Percentiles rank a stretch among this genome's conserved stretches.
phyloP scores from a whole-genome alignment of 2,797 vertebrate genomes.

The Ctenopoma kingsleyae region DNA sequence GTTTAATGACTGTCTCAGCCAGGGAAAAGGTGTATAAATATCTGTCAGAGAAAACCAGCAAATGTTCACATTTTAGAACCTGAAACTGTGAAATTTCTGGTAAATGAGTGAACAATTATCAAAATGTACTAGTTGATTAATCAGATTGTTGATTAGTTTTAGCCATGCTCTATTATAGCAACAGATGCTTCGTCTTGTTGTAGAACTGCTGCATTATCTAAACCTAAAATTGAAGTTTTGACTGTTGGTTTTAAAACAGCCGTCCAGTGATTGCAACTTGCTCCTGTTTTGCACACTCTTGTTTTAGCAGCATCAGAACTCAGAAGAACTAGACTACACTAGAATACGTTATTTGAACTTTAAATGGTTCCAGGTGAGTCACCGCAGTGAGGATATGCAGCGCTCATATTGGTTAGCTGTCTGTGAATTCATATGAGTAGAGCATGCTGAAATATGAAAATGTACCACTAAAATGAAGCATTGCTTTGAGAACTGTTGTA shows the following conservation, averaged over 20 bases:
- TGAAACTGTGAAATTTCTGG: not conserved
- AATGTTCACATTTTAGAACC: not conserved
- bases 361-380: slow-evolving; percentile 23
- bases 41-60: slow-evolving; percentile 7
- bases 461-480: slow-evolving; percentile 34
- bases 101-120: not conserved
- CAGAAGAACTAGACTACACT: not conserved
- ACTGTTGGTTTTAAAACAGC: not conserved
- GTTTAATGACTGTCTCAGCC: slow-evolving; percentile 69
- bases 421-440: slow-evolving; percentile 22
- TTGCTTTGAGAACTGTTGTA: slow-evolving; percentile 34
- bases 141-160: not conserved
- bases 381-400: slow-evolving; percentile 16
- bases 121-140: not conserved
- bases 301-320: not conserved
- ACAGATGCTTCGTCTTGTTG: not conserved
- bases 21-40: slow-evolving; percentile 34
- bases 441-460: slow-evolving; percentile 39
- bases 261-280: not conserved
- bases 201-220: slow-evolving; percentile 4
- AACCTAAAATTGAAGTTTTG: slow-evolving; percentile 17
- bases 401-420: slow-evolving; percentile 11
- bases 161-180: too few relatives aligned
- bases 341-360: slow-evolving; percentile 6
- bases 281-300: too few relatives aligned